Evolutionary conservation across 2,797 vertebrate species (phyloP), one percentile per base, ranked within the genome.

Genomic region (Sebastiscus tertius): DNA sequence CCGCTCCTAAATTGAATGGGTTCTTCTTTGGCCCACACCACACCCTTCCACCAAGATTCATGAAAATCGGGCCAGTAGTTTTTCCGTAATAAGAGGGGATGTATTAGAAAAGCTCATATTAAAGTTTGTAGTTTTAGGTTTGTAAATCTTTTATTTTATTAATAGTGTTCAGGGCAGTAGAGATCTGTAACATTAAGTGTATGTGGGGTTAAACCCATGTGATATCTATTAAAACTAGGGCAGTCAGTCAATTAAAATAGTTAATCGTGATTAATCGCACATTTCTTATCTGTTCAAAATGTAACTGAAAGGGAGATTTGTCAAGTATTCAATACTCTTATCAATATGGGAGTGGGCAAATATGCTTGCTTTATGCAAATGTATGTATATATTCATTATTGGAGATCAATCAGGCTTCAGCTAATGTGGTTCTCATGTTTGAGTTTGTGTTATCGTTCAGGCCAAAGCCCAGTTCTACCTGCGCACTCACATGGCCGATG

Each of bases 401-500:
- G 42, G 24, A 4, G 20, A 20, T 42, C 39, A 16, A 42, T 42
- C 6, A 24, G 24, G 29, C 10, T 29, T 55, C 26, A 5, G 22
- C 20, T 55, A 2, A 33, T 26, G n/a, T 59, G 49, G 5, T 52
- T 52, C 4, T 72, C 2, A 31, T 64, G 46, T 49, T 60, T 27
- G 3, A 34, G 0, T 64, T 34, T 11, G 16, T 84, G 26, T 71
- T 1, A 29, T 39, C 31, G 18, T 78, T 67, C 75, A 99, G 99
- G 97, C 99, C 55, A 99, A 99, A 94, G 96, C 97, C 34, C 98
- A 99, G 93, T 95, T 98, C 84, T 98, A 99, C 93, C 91, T 98
- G 72, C 97, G 98, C 69, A 99, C 97, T 2, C 99, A 99, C 81
- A 98, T 96, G 96, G 98, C 97, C 2, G 99, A 99, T 63, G 98